These are phyloP conservation scores for Axinella damicornis DNA, from an alignment of 37 sponge, comb jelly and placozoan genomes.

Conservation along the genomic window DNA sequence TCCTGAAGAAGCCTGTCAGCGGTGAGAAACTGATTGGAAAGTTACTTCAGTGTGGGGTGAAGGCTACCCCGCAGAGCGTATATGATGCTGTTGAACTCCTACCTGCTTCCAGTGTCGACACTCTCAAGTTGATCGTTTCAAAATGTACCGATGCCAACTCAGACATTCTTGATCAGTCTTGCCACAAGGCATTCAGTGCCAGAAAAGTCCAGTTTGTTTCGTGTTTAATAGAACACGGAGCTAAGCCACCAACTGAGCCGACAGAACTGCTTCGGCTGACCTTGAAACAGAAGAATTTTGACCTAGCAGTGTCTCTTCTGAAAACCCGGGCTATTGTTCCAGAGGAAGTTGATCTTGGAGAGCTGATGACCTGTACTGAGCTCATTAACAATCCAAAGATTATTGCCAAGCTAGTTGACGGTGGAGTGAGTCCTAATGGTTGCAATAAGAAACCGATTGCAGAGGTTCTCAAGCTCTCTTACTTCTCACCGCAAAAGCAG, in stretches of 20 bases:
- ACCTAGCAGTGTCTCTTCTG: not conserved
- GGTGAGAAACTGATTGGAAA: not conserved
- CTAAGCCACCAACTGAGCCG: not conserved
- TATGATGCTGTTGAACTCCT: not conserved
- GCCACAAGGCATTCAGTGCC: slow-evolving; percentile 16
- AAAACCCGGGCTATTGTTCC: not conserved
- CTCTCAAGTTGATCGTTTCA: slow-evolving; percentile 4
- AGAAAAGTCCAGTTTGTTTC: slow-evolving; percentile 23
- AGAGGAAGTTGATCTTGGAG: slow-evolving; percentile 21
- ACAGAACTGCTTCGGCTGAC: not conserved
- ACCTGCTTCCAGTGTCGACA: not conserved
- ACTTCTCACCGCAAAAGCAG: not conserved
- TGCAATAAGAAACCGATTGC: slow-evolving; percentile 11
- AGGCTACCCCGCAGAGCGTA: not conserved
- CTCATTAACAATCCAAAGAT: not conserved
- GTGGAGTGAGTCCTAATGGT: slow-evolving; percentile 17
- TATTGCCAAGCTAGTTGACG: slow-evolving; percentile 12
- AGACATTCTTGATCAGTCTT: slow-evolving; percentile 2
- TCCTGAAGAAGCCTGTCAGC: not conserved
- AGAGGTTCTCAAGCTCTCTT: not conserved
- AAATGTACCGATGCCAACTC: not conserved
- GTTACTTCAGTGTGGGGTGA: slow-evolving; percentile 2
- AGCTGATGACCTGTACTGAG: not conserved
- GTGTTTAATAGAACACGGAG: slow-evolving; percentile 39
- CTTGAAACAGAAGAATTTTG: slow-evolving; percentile 7